A percentile compares a stretch with the other conserved stretches of the same genome.
Conservation (phyloP, 2,797 vertebrate species). For the Platalea minor region DNA sequence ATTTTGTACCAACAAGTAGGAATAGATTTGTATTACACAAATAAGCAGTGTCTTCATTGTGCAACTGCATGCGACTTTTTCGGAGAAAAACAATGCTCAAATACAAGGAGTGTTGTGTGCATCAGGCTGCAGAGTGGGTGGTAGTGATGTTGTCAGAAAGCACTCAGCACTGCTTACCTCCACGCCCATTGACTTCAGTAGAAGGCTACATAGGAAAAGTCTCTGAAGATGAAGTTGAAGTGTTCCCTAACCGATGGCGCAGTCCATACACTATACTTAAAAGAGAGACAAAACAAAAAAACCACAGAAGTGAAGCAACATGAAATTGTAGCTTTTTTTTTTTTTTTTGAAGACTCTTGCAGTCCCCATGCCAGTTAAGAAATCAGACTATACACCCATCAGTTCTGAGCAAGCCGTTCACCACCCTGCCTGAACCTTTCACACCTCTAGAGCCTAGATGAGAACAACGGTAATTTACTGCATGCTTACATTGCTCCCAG, state of each 20-base stretch:
- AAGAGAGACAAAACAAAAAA: constrained; percentile 62
- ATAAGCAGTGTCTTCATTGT: constrained; percentile 29
- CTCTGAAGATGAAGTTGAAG: constrained; percentile 40
- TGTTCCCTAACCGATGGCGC: constrained; percentile 42
- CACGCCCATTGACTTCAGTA: constrained; percentile 63
- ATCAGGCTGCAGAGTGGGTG: constrained; percentile 41
- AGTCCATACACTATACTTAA: constrained; percentile 48
- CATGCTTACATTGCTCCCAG: neutral
- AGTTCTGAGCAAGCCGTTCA: neutral
- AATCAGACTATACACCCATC: neutral
- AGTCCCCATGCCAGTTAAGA: neutral
- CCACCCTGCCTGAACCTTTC: neutral
- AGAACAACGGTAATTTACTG: neutral
- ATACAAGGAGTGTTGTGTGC: constrained; percentile 33
- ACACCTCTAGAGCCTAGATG: neutral
- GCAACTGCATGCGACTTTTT: constrained; percentile 17
- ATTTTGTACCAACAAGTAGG: neutral
- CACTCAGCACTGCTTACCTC: constrained; percentile 47
- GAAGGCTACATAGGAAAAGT: constrained; percentile 38
- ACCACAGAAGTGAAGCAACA: constrained; percentile 49
- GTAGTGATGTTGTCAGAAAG: constrained; percentile 18
- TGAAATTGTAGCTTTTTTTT: neutral
- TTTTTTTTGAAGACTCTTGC: neutral
- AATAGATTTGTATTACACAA: neutral
- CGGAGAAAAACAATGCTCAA: neutral